Conservation (phyloP, 1,140 invertebrate genomes). For the Berghia stephanieae region DNA sequence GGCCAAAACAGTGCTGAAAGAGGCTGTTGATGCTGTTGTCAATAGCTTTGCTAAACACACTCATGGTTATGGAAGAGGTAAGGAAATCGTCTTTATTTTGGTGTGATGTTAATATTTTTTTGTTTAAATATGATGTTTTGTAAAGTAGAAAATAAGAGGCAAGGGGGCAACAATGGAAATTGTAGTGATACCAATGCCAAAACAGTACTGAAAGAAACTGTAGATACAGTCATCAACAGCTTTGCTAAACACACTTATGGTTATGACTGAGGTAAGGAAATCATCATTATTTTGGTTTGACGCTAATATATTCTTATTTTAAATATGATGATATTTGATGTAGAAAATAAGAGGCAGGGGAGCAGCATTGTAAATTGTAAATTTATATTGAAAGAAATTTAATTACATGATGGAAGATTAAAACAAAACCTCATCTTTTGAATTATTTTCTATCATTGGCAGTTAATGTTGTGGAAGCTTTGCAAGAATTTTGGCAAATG, state of each 20-base stretch:
- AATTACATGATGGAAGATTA: too few species aligned
- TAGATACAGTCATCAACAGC: constrained; percentile 81
- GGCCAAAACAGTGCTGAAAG: constrained; percentile 76
- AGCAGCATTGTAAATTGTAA: constrained; percentile 40
- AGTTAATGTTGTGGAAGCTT: constrained; percentile 94
- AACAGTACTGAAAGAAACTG: constrained; percentile 79
- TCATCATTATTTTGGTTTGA: background rate
- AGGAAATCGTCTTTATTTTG: constrained; percentile 36
- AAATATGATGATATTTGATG: background rate
- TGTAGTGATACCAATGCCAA: constrained; percentile 68
- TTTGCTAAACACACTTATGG: constrained; percentile 82
- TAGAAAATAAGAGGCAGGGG: background rate
- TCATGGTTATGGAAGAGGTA: constrained; percentile 80
- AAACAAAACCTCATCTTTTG: background rate
- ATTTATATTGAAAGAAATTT: too few species aligned
- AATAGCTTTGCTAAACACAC: constrained; percentile 83
- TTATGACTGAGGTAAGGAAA: constrained; percentile 76
- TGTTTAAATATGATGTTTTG: background rate
- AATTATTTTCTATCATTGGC: constrained; percentile 34
- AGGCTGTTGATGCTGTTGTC: constrained; percentile 81
- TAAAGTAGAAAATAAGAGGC: background rate
- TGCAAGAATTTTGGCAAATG: constrained; percentile 98
- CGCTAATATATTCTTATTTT: background rate
- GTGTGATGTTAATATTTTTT: background rate
- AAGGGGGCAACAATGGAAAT: constrained; percentile 9